Percentiles rank a stretch among this genome's conserved stretches.
Evolutionary conservation across 2,113 vertebrate genomes (phyloP).

Genomic region (Speoplatyrhinus poulsoni): DNA sequence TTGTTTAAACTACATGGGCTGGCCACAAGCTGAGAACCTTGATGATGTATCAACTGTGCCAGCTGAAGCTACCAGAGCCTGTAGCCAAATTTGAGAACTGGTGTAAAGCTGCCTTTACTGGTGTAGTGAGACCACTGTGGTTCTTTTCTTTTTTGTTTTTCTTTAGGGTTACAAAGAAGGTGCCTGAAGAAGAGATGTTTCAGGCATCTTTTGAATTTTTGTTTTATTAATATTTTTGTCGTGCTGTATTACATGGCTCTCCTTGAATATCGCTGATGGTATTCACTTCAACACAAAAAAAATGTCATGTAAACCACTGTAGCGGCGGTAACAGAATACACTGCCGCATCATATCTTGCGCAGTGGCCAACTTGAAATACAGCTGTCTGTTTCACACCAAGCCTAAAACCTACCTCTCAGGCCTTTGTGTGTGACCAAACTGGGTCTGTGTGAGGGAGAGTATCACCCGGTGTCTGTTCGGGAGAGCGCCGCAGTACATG

Average conservation of each 20-base stretch:
- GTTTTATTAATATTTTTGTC: slow-evolving; percentile 3
- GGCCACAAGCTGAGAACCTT: slow-evolving; percentile 41
- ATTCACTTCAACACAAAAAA: slow-evolving; percentile 18
- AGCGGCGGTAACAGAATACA: slow-evolving; percentile 44
- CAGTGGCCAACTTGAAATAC: slow-evolving; percentile 48
- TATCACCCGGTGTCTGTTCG: slow-evolving; percentile 55
- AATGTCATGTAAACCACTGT: slow-evolving; percentile 30
- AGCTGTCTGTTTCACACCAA: slow-evolving; percentile 56
- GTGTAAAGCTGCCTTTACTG: too few relatives aligned
- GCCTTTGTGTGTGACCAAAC: slow-evolving; percentile 62
- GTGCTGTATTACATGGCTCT: slow-evolving; percentile 9
- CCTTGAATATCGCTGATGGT: slow-evolving; percentile 27
- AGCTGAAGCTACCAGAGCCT: slow-evolving; percentile 35
- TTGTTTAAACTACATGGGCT: slow-evolving; percentile 38
- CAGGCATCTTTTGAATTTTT: not conserved
- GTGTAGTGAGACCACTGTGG: too few relatives aligned
- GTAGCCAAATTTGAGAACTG: too few relatives aligned
- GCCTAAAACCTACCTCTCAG: slow-evolving; percentile 35
- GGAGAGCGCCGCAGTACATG: slow-evolving; percentile 42
- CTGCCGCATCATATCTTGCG: slow-evolving; percentile 43
- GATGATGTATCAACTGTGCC: slow-evolving; percentile 55
- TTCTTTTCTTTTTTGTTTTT: not conserved
- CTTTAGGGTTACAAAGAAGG: not conserved
- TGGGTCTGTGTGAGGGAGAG: slow-evolving; percentile 41
- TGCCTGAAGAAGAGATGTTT: slow-evolving; percentile 7